phyloP scores from a whole-genome alignment of 2,888 invertebrate species.

The Bursaphelenchus okinawaensis region DNA sequence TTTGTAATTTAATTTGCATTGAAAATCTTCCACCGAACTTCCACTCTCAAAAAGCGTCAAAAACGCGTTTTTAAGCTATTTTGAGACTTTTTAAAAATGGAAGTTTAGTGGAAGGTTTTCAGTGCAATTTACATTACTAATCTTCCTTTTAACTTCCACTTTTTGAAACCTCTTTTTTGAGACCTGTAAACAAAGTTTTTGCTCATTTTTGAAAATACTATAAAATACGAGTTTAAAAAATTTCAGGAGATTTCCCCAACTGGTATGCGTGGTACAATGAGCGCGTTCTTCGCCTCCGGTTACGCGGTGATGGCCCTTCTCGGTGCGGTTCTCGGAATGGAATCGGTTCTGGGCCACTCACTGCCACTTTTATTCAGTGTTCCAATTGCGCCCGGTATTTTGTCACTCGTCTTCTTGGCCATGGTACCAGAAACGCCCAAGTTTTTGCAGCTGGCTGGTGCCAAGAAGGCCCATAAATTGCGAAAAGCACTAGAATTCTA shows the following conservation, averaged over 20 bases:
- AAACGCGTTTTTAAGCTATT: no score
- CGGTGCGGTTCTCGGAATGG: slow-evolving; percentile 51
- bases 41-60: no score
- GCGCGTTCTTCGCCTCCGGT: slow-evolving; percentile 47
- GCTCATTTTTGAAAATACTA: no score
- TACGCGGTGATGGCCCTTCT: slow-evolving; percentile 46
- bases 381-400: slow-evolving; percentile 45
- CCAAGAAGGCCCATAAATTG: slow-evolving; percentile 5
- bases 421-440: slow-evolving; percentile 54
- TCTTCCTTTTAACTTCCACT: no score
- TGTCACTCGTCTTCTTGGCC: slow-evolving; percentile 37
- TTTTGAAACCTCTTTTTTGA: no score
- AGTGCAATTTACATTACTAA: no score
- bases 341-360: slow-evolving; percentile 42
- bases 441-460: slow-evolving; percentile 25
- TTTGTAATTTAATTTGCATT: no score
- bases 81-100: no score
- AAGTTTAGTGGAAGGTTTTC: no score
- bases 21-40: no score
- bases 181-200: no score
- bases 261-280: slow-evolving; percentile 44
- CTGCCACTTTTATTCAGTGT: slow-evolving; percentile 43
- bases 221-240: no score
- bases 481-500: slow-evolving; percentile 13
- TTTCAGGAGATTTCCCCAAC: slow-evolving; percentile 49